Percentiles rank a stretch among this genome's conserved stretches.
Conservation (phyloP, 1,140 invertebrate genomes). For the Trinorchestia longiramus region DNA sequence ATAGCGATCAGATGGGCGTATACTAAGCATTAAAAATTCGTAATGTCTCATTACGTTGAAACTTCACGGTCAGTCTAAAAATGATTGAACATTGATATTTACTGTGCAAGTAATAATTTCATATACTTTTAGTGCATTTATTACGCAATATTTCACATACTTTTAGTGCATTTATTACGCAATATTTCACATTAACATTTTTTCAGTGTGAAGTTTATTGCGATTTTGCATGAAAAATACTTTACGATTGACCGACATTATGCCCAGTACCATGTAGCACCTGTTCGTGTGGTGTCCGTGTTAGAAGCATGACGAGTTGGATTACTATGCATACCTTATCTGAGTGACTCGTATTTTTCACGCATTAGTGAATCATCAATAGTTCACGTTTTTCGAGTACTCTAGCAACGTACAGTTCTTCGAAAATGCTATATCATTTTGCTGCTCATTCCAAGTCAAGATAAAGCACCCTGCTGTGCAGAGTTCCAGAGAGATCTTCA, state of each 20-base stretch:
- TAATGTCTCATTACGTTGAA: too few relatives aligned
- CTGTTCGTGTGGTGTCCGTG: not conserved
- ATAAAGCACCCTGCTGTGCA: not conserved
- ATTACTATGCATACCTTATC: not conserved
- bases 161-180: not conserved
- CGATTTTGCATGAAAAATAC: not conserved
- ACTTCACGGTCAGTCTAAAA: too few relatives aligned
- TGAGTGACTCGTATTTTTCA: not conserved
- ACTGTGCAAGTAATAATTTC: too few relatives aligned
- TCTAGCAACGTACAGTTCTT: not conserved
- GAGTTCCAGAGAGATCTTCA: not conserved
- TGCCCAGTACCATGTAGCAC: not conserved
- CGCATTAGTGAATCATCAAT: not conserved
- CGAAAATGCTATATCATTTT: not conserved
- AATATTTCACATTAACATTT: not conserved
- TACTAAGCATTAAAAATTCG: too few relatives aligned
- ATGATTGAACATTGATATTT: too few relatives aligned
- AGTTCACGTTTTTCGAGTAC: not conserved
- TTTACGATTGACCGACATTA: not conserved
- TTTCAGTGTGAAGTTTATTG: not conserved
- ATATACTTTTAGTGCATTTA: not conserved
- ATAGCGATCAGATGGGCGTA: too few relatives aligned
- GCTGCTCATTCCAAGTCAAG: not conserved
- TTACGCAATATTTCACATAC: not conserved
- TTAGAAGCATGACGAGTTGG: not conserved